These are phyloP conservation scores for Molanna angustata DNA, from an alignment of 2,888 invertebrate genomes.

Conservation along the genomic window DNA sequence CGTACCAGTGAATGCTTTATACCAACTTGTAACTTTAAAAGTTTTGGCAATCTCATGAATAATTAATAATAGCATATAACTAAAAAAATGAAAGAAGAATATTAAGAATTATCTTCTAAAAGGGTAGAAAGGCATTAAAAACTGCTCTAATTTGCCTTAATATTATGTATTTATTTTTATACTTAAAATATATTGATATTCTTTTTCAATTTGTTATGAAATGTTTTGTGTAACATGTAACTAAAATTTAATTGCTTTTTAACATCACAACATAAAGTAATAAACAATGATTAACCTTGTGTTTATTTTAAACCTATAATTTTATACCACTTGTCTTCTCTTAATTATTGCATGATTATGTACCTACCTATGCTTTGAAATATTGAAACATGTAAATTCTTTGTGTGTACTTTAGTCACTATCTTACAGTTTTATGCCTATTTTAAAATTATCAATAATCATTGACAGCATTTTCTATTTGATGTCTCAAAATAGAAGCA, in stretches of 20 bases:
- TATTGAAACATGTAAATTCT: too few species aligned
- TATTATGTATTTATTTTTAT: constrained; percentile 32
- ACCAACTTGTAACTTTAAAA: not conserved
- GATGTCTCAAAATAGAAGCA: too few species aligned
- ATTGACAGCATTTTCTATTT: too few species aligned
- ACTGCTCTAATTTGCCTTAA: constrained; percentile 32
- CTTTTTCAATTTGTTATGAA: constrained; percentile 27
- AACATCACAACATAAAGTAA: constrained; percentile 26
- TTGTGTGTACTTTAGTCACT: too few species aligned
- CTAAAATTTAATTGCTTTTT: constrained; percentile 28
- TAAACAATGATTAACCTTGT: constrained; percentile 32
- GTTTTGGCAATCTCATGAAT: not conserved
- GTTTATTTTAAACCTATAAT: too few species aligned
- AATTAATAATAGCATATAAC: constrained; percentile 3
- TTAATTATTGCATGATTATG: too few species aligned
- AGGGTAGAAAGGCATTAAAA: constrained; percentile 20
- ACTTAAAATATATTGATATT: constrained; percentile 20
- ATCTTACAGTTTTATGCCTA: too few species aligned
- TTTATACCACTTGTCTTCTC: too few species aligned
- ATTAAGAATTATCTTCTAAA: constrained; percentile 7
- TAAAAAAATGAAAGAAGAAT: constrained; percentile 10
- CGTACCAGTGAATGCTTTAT: constrained; percentile 7
- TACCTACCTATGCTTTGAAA: too few species aligned
- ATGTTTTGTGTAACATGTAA: constrained; percentile 27
- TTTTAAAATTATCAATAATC: too few species aligned